Evolutionary conservation across 2,888 invertebrate genomes (phyloP).

Genomic region (Crocallis elinguaria): DNA sequence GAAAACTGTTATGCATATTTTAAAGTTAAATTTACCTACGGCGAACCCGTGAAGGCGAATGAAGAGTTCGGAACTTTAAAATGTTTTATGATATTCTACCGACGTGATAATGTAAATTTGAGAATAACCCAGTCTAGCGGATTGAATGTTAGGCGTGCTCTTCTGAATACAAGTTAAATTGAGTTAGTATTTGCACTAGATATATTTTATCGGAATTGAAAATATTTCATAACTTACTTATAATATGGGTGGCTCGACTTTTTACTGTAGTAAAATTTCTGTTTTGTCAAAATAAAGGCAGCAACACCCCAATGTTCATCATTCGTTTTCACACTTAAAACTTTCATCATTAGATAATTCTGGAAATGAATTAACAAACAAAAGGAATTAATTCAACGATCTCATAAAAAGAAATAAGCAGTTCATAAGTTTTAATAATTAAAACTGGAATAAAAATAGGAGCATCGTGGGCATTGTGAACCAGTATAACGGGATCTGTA

Average conservation of each 20-base stretch:
- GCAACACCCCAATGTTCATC: conserved; percentile 32
- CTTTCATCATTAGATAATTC: conserved; percentile 53
- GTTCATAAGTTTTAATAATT: conserved; percentile 84
- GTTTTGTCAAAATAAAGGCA: neutral
- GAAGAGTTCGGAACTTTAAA: conserved; percentile 73
- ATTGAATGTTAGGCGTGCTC: conserved; percentile 49
- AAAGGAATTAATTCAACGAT: conserved; percentile 82
- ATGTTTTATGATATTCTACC: conserved; percentile 74
- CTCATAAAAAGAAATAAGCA: conserved; percentile 83
- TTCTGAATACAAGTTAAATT: conserved; percentile 14
- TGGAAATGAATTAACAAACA: conserved; percentile 74
- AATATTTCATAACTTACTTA: too few relatives aligned
- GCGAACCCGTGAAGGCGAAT: conserved; percentile 53
- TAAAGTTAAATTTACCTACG: conserved; percentile 83
- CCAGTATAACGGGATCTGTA: conserved; percentile 53
- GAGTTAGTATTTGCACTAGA: neutral
- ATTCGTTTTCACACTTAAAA: conserved; percentile 34
- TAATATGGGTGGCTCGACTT: too few relatives aligned
- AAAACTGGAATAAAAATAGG: conserved; percentile 81
- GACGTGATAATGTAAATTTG: conserved; percentile 67
- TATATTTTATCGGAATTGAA: too few relatives aligned
- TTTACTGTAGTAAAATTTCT: neutral
- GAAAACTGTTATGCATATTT: conserved; percentile 85
- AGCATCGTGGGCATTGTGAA: conserved; percentile 52
- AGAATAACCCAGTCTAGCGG: conserved; percentile 52